These are phyloP conservation scores for Lasioglossum vierecki DNA, from an alignment of 2,888 invertebrate genomes.

Conservation along the genomic window DNA sequence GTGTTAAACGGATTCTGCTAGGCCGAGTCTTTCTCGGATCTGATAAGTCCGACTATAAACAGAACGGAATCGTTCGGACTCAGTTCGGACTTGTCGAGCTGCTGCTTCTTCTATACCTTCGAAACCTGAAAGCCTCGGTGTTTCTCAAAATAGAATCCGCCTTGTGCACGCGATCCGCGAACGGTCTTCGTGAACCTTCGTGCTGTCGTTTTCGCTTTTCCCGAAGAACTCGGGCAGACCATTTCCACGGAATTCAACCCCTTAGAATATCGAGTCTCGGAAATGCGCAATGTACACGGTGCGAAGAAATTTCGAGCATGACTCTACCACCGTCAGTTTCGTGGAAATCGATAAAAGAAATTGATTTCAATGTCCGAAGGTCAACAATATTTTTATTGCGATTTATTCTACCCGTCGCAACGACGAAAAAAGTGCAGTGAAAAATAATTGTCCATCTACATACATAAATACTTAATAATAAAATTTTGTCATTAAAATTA, in stretches of 20 bases:
- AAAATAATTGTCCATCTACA: too few species aligned
- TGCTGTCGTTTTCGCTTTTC: neutral
- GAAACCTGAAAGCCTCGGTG: neutral
- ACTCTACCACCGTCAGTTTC: too few species aligned
- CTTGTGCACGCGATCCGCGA: neutral
- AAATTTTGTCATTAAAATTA: too few species aligned
- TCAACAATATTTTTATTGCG: too few species aligned
- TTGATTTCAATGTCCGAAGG: too few species aligned
- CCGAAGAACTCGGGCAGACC: neutral
- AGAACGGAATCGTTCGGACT: neutral
- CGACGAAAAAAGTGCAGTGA: too few species aligned
- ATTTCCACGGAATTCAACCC: neutral
- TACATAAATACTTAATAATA: too few species aligned
- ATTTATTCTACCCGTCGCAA: too few species aligned
- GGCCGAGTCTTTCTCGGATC: neutral
- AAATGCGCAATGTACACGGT: too few species aligned
- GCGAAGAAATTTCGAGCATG: too few species aligned
- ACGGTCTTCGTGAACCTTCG: neutral
- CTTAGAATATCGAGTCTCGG: neutral
- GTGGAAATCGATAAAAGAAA: too few species aligned
- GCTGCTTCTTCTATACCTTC: neutral
- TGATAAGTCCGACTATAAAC: constrained; percentile 13
- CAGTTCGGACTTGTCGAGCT: neutral
- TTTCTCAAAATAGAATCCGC: neutral
- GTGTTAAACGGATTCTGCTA: constrained; percentile 10